Evolutionary conservation across 2,797 vertebrate species (phyloP).

Genomic region (Eurystomus glaucurus): DNA sequence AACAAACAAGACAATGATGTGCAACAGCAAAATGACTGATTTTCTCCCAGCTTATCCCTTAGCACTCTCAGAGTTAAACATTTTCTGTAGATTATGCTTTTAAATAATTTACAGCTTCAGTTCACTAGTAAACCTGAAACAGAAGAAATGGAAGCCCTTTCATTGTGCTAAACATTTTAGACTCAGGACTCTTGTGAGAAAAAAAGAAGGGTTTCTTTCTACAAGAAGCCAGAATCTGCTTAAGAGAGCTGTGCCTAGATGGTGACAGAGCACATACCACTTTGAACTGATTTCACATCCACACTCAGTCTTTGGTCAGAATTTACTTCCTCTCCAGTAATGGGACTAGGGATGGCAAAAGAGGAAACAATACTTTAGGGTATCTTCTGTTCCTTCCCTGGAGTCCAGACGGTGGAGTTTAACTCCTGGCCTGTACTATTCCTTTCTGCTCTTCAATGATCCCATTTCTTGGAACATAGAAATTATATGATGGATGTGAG

Average conservation of each 20-base stretch:
- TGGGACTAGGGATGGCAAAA: neutral
- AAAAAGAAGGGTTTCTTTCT: neutral
- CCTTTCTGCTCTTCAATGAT: neutral
- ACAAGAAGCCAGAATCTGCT: neutral
- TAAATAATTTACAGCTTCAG: neutral
- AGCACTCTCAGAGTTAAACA: conserved; percentile 2
- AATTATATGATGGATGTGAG: neutral
- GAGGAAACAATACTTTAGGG: neutral
- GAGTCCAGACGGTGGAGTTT: neutral
- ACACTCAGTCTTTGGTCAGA: neutral
- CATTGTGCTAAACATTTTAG: neutral
- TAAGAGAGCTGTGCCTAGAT: neutral
- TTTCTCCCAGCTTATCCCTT: conserved; percentile 36
- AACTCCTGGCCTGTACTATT: neutral
- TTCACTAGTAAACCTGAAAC: conserved; percentile 3
- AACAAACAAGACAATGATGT: neutral
- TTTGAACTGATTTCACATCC: neutral
- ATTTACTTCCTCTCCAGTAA: neutral
- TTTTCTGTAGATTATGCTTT: conserved; percentile 30
- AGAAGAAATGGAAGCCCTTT: neutral
- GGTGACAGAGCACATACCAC: neutral
- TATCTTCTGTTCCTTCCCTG: neutral
- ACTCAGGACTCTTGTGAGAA: rapidly evolving
- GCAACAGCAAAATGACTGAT: conserved; percentile 6
- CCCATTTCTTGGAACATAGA: neutral